Percentiles rank a stretch among this genome's conserved stretches.
Evolutionary conservation across 1,140 invertebrate genomes (phyloP).

Genomic region (Zaprionus vittiger): DNA sequence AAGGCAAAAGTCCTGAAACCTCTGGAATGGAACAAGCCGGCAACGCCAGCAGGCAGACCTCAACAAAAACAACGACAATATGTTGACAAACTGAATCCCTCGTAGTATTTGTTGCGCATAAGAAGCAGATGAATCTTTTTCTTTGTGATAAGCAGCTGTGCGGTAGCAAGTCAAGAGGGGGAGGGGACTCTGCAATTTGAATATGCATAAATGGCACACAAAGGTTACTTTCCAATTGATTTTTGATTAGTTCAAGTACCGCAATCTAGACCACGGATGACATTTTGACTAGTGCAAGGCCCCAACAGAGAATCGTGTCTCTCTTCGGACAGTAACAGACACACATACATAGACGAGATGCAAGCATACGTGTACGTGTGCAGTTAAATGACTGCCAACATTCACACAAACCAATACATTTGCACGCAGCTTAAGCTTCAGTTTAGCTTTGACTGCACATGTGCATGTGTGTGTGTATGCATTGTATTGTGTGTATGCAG

Average conservation of each 20-base stretch:
- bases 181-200: not conserved
- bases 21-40: conserved; percentile 61
- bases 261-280: not conserved
- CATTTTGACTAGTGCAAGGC: not conserved
- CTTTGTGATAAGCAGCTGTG: conserved; percentile 19
- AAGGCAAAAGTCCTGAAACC: conserved; percentile 29
- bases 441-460: conserved; percentile 45
- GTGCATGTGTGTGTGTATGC: conserved; percentile 48
- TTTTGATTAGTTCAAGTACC: conserved; percentile 39
- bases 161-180: not conserved
- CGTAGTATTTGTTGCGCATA: conserved; percentile 63
- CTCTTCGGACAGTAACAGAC: conserved; percentile 39
- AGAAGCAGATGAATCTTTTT: conserved; percentile 21
- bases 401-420: conserved; percentile 7
- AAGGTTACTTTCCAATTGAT: conserved; percentile 22
- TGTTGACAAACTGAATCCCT: conserved; percentile 50
- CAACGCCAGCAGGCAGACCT: conserved; percentile 18
- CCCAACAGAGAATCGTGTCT: not conserved
- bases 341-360: conserved; percentile 11
- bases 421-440: conserved; percentile 50
- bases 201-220: conserved; percentile 10
- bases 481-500: conserved; percentile 24
- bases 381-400: conserved; percentile 45
- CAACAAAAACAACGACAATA: conserved; percentile 43
- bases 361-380: conserved; percentile 7